phyloP scores from a whole-genome alignment of 2,888 invertebrate species.

The Tinea pellionella region DNA sequence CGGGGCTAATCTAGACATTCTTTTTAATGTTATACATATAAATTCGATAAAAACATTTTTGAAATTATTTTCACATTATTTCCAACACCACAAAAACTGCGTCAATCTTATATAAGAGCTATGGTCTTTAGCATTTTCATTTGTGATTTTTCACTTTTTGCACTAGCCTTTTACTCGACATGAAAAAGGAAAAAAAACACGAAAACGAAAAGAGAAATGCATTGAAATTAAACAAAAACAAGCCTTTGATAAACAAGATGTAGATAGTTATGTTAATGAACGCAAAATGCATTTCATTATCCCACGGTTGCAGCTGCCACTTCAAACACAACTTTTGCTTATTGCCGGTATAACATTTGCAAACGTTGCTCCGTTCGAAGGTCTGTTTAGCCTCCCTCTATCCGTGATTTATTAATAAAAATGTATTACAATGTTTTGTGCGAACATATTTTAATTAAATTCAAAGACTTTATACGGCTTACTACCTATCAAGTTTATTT shows the following conservation, averaged over 20 bases:
- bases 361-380: too few relatives aligned
- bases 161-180: too few relatives aligned
- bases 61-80: too few relatives aligned
- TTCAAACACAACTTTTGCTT: background rate
- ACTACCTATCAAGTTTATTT: too few relatives aligned
- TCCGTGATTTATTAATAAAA: too few relatives aligned
- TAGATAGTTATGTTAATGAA: background rate
- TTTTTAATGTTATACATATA: too few relatives aligned
- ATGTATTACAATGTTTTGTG: too few relatives aligned
- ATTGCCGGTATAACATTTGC: background rate
- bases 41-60: too few relatives aligned
- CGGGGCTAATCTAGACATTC: too few relatives aligned
- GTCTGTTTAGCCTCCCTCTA: too few relatives aligned
- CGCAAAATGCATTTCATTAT: conserved; percentile 2
- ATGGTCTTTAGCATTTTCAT: background rate
- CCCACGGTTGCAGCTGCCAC: background rate
- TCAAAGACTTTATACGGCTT: too few relatives aligned
- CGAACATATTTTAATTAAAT: too few relatives aligned
- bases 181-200: background rate
- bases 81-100: background rate
- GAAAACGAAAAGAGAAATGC: background rate
- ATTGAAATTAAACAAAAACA: background rate
- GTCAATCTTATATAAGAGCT: background rate
- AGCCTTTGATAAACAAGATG: background rate
- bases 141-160: background rate